Evolutionary conservation across 2,888 invertebrate species (phyloP), one percentile per base, ranked within the genome.

Genomic region (Alviniconcha strummeri): DNA sequence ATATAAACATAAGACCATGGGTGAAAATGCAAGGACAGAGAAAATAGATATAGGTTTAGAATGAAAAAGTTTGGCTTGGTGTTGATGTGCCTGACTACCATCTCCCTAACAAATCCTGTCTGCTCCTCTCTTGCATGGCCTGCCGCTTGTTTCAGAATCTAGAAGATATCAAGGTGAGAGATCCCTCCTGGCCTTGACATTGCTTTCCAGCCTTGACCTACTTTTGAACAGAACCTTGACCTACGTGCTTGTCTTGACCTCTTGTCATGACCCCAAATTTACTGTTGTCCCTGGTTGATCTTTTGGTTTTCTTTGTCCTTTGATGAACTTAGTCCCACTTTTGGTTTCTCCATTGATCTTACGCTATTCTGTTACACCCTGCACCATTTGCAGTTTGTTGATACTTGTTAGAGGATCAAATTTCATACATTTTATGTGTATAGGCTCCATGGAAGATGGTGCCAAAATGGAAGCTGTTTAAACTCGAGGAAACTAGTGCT

Each of bases 141-240:
- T 69, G 80, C 82, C 72, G 84, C 84, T 84, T 84, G 82, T 85
- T 78, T 86, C 86, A 87, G 87, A 87, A 85, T 72, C 84, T 87
- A 80, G 87, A 82, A 60, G 87, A 87, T 81, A 84, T 87, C 81
- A 82, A 87, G 87, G 87, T 87, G 85, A 85, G 87, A 81, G 17
- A 60, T 64, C 54, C 60, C 60, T 80, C 54, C 60, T 55, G 72
- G 71, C 80, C 79, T 74, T 74, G 64, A 11, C 19, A 56, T 69
- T 84, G 60, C 60, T 60, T 84, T 78, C 77, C 77, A 76, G 15
- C 19, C 13, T 71, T 19, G 17, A 9, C 19, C 71, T 19, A 71
- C 71, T 19, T 19, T 67, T 79, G 52, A 77, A 75, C 7, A 17
- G 55, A 8, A 4, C 72, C n/a, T 78, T 83, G 72, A 57, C 9